Evolutionary conservation across 2,797 vertebrate species (phyloP).

Genomic region (Petrocephalus schoutedeni): DNA sequence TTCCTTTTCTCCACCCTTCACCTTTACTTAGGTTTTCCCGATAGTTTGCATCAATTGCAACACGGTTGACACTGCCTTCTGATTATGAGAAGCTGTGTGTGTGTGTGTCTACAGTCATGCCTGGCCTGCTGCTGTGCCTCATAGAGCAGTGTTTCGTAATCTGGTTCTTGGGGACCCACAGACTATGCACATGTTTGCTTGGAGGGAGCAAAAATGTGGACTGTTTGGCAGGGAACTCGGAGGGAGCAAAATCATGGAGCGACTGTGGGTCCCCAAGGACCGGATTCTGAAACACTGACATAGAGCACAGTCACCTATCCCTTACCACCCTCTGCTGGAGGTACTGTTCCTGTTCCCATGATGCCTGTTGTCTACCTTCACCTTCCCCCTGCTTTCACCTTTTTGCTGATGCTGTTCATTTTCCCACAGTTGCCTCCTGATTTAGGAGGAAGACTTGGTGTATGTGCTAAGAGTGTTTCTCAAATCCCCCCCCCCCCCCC

Average conservation of each 20-base stretch:
- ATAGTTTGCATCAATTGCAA: not conserved
- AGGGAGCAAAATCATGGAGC: not conserved
- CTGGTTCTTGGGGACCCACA: not conserved
- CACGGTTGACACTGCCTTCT: not conserved
- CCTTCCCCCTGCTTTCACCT: not conserved
- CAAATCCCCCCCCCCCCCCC: conserved; percentile 13
- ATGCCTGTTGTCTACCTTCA: not conserved
- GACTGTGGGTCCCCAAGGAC: not conserved
- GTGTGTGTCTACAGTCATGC: not conserved
- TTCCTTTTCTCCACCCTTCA: not conserved
- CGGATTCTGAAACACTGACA: not conserved
- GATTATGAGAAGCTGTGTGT: not conserved
- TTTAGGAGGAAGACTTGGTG: not conserved
- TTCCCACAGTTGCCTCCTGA: not conserved
- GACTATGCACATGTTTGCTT: not conserved
- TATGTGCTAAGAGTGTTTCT: not conserved
- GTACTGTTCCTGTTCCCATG: not conserved
- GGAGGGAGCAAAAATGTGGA: not conserved
- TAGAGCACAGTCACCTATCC: not conserved
- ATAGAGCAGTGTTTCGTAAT: not conserved
- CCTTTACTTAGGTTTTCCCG: not conserved
- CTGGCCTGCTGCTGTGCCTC: not conserved
- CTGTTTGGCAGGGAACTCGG: not conserved
- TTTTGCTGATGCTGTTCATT: conserved; percentile 18
- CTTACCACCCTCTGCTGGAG: not conserved